These are phyloP conservation scores for Galbula dea DNA, from an alignment of 2,113 vertebrate species.

Conservation along the genomic window DNA sequence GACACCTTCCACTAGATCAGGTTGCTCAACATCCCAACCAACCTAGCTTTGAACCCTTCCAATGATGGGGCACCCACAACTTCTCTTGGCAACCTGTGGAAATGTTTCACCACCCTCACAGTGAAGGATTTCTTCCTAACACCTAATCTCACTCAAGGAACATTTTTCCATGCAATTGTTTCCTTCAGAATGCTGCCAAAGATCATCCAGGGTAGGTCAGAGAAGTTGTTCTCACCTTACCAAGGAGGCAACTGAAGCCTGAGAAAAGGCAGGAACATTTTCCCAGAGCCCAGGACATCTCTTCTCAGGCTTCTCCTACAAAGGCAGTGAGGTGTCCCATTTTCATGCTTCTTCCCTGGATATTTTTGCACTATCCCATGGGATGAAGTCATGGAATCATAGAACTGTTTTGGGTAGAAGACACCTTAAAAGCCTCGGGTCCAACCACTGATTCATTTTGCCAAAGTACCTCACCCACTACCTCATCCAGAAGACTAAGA, in stretches of 20 bases:
- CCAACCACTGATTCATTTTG: background rate
- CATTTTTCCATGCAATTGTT: background rate
- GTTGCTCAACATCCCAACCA: too few relatives aligned
- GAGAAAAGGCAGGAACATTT: background rate
- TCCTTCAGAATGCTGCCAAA: background rate
- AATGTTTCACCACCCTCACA: background rate
- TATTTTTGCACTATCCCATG: background rate
- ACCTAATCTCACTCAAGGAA: background rate
- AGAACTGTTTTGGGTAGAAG: too few relatives aligned
- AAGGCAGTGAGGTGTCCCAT: background rate
- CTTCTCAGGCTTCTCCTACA: background rate
- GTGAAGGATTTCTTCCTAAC: background rate
- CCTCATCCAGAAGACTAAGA: background rate
- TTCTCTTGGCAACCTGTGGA: background rate
- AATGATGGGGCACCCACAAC: background rate
- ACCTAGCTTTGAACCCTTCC: background rate
- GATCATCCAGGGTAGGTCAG: fast-evolving
- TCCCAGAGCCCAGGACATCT: background rate
- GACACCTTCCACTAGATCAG: background rate
- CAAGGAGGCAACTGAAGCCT: background rate
- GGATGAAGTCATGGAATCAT: background rate
- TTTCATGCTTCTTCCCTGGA: background rate
- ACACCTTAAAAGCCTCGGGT: too few relatives aligned
- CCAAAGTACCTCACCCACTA: background rate
- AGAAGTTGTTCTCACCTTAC: background rate